Percentiles rank a stretch among this genome's conserved stretches.
Conservation (phyloP, 2,797 vertebrate species). For the Oreochromis mossambicus region DNA sequence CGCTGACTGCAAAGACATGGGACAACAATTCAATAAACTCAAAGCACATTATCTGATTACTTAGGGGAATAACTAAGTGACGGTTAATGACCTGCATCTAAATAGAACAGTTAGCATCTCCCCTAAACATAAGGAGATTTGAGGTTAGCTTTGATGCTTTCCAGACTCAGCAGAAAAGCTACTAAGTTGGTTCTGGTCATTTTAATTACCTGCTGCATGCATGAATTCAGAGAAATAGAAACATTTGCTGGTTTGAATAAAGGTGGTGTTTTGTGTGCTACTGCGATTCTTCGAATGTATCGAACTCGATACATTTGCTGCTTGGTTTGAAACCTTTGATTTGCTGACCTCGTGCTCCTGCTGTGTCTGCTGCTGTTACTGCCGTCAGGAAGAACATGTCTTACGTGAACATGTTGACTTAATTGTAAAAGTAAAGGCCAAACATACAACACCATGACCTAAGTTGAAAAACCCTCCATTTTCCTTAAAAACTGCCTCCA, state of each 20-base stretch:
- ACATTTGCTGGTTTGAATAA: neutral
- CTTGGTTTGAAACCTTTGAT: neutral
- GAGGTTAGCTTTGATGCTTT: neutral
- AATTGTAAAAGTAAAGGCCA: neutral
- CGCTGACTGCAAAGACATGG: neutral
- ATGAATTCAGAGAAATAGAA: neutral
- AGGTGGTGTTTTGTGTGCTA: accelerated
- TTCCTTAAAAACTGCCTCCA: neutral
- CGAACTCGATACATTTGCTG: neutral
- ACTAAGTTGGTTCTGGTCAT: neutral
- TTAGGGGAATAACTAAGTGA: neutral
- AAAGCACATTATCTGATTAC: neutral
- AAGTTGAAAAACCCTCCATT: neutral
- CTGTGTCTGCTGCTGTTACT: neutral
- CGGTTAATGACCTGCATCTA: neutral
- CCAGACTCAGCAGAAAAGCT: neutral
- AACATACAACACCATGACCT: neutral
- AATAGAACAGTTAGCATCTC: neutral
- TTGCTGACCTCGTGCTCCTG: neutral
- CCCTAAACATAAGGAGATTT: neutral
- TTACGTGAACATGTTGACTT: neutral
- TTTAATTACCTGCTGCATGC: neutral
- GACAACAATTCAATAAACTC: neutral
- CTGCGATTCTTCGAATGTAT: neutral
- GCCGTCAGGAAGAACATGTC: neutral